Percentiles rank a stretch among this genome's conserved stretches.
Conservation (phyloP, 1,140 invertebrate genomes). For the Drosophila oshimai region DNA sequence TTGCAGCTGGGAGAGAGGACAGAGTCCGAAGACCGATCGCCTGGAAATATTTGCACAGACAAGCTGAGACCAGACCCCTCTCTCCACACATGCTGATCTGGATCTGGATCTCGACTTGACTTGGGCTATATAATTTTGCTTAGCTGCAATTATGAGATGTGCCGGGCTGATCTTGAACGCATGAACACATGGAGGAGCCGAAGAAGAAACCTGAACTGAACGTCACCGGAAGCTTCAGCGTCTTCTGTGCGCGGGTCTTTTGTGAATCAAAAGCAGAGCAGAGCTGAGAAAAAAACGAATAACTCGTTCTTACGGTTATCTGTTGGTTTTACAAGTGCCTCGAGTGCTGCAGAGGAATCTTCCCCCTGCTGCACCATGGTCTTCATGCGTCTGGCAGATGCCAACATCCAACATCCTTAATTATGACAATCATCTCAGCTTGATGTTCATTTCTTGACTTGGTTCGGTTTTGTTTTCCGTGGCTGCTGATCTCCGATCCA, state of each 20-base stretch:
- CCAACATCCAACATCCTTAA: slow-evolving; percentile 77
- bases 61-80: slow-evolving; percentile 3
- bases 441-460: slow-evolving; percentile 59
- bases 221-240: slow-evolving; percentile 69
- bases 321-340: slow-evolving; percentile 72
- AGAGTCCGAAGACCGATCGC: slow-evolving; percentile 37
- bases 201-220: slow-evolving; percentile 52
- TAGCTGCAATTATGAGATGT: slow-evolving; percentile 79
- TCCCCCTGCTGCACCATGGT: neutral
- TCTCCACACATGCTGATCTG: neutral
- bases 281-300: neutral
- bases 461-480: slow-evolving; percentile 24
- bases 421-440: slow-evolving; percentile 77
- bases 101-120: slow-evolving; percentile 34
- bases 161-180: slow-evolving; percentile 61
- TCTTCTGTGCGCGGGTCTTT: slow-evolving; percentile 21
- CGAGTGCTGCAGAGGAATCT: slow-evolving; percentile 26
- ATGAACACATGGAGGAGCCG: slow-evolving; percentile 15
- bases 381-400: slow-evolving; percentile 57
- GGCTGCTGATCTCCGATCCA: slow-evolving; percentile 57
- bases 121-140: slow-evolving; percentile 72
- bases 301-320: slow-evolving; percentile 78
- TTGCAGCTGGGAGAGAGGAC: slow-evolving; percentile 43
- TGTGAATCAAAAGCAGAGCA: slow-evolving; percentile 45
- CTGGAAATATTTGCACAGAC: slow-evolving; percentile 64